Evolutionary conservation across 2,888 invertebrate genomes (phyloP).

Genomic region (Ecliptopera silaceata): DNA sequence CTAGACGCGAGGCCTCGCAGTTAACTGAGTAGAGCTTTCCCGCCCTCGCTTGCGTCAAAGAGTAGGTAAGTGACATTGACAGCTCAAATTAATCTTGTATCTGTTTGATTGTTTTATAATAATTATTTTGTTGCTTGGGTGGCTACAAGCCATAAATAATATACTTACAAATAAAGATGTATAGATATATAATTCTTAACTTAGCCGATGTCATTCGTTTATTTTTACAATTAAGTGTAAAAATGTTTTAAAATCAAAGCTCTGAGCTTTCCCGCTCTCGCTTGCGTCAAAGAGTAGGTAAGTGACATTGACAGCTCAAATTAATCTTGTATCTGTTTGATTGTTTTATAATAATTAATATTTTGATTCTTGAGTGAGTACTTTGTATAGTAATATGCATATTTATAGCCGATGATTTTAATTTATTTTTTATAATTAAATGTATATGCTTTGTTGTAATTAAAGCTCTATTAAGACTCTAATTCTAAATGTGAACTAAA

Average conservation of each 20-base stretch:
- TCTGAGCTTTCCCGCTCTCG: conserved; percentile 66
- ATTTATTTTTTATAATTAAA: too few species aligned
- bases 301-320: conserved; percentile 38
- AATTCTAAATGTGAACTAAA: too few species aligned
- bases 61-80: conserved; percentile 48
- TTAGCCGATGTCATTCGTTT: too few species aligned
- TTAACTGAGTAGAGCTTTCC: conserved; percentile 63
- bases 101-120: neutral
- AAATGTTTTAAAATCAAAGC: too few species aligned
- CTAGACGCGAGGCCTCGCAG: conserved; percentile 55
- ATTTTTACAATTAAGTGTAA: too few species aligned
- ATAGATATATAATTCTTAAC: too few species aligned
- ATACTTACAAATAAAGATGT: too few species aligned
- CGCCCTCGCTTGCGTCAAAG: conserved; percentile 60
- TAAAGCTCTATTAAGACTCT: too few species aligned
- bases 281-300: conserved; percentile 53
- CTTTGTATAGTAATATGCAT: too few species aligned
- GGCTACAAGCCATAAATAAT: neutral
- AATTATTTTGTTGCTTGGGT: neutral
- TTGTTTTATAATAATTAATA: neutral
- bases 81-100: neutral
- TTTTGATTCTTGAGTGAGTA: neutral
- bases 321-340: conserved; percentile 1
- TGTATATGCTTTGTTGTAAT: too few species aligned
- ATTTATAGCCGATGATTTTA: too few species aligned